Evolutionary conservation across 2,888 invertebrate species (phyloP).

Genomic region (Serripes groenlandicus): DNA sequence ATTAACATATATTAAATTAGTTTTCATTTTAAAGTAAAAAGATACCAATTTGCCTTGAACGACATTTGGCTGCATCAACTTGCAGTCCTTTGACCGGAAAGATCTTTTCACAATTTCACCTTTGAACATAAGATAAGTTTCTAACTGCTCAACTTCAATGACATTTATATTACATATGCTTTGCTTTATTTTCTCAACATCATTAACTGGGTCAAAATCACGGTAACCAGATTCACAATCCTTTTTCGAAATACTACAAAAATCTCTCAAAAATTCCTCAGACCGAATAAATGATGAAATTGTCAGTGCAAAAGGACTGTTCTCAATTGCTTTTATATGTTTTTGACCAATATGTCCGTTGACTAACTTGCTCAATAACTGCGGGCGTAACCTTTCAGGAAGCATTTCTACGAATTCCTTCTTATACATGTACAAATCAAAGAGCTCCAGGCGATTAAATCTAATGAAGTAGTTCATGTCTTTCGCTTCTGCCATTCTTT

Average conservation of each 20-base stretch:
- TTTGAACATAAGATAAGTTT: not conserved
- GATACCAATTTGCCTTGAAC: not conserved
- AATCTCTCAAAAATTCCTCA: conserved; percentile 33
- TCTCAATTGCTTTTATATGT: not conserved
- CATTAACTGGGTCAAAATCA: not conserved
- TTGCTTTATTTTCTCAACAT: not conserved
- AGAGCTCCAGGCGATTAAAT: conserved; percentile 25
- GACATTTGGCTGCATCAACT: not conserved
- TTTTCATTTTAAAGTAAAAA: not conserved
- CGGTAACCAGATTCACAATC: not conserved
- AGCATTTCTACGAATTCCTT: not conserved
- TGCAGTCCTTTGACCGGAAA: not conserved
- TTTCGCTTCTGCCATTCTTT: conserved; percentile 27
- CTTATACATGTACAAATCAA: not conserved
- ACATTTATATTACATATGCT: not conserved
- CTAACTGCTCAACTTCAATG: not conserved
- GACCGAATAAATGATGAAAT: conserved; percentile 17
- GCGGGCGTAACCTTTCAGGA: conserved; percentile 34
- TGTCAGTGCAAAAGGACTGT: not conserved
- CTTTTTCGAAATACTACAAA: conserved; percentile 41
- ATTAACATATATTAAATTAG: no score
- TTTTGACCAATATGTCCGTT: conserved; percentile 13
- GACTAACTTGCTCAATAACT: conserved; percentile 32
- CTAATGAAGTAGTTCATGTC: conserved; percentile 43
- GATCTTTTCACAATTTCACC: not conserved